These are phyloP conservation scores for Petrocephalus zakoni DNA, from an alignment of 2,113 vertebrate genomes.

Conservation along the genomic window DNA sequence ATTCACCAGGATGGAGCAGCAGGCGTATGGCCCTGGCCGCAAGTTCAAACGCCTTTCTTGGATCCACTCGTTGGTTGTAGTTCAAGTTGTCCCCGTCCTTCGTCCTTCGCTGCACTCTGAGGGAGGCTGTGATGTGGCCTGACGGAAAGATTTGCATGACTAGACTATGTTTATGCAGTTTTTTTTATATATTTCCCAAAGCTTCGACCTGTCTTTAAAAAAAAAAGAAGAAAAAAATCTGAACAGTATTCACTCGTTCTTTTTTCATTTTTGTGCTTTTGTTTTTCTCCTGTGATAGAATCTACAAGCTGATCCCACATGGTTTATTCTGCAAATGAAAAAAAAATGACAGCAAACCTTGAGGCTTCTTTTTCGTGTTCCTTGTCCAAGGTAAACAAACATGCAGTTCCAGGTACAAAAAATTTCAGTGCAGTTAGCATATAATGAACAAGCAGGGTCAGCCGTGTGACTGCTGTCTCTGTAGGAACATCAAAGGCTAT, in stretches of 20 bases:
- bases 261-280: not conserved
- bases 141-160: not conserved
- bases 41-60: not conserved
- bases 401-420: not conserved
- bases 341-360: not conserved
- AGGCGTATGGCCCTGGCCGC: not conserved
- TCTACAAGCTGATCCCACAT: not conserved
- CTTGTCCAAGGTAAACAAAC: not conserved
- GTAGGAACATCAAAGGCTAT: not conserved
- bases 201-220: not conserved
- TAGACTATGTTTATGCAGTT: not conserved
- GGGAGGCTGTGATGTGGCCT: not conserved
- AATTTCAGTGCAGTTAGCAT: not conserved
- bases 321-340: not conserved
- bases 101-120: not conserved
- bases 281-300: not conserved
- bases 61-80: not conserved
- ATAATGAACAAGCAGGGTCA: not conserved
- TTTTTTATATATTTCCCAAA: not conserved
- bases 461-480: not conserved
- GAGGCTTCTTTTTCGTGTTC: not conserved
- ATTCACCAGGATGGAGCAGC: not conserved
- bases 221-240: too few relatives aligned
- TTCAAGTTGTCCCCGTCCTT: not conserved
- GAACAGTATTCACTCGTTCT: not conserved